These are phyloP conservation scores for Tricholaema leucomelas DNA, from an alignment of 2,113 vertebrate species.

Conservation along the genomic window DNA sequence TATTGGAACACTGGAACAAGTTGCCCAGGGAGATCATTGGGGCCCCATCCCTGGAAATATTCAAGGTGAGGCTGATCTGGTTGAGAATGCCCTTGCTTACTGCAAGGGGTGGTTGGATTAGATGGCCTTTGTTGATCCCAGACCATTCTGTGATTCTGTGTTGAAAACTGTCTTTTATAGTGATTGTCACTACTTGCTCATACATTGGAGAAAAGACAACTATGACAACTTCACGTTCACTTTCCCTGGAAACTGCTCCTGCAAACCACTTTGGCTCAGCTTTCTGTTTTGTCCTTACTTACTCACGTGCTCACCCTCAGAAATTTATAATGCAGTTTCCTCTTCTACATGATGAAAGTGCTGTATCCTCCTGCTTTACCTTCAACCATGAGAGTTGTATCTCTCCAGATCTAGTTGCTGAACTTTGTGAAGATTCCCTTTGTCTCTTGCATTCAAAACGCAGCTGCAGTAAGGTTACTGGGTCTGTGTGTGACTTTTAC, in stretches of 20 bases:
- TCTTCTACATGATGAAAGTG: rapidly evolving
- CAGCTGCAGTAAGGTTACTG: background rate
- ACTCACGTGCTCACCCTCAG: background rate
- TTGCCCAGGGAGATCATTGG: too few relatives aligned
- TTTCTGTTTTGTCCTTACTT: background rate
- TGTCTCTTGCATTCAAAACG: background rate
- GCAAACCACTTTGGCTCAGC: background rate
- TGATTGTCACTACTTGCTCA: background rate
- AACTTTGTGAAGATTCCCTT: background rate
- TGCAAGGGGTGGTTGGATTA: too few relatives aligned
- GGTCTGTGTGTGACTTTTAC: background rate
- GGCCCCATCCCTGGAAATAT: too few relatives aligned
- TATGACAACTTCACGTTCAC: background rate
- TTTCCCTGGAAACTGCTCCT: background rate
- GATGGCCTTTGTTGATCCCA: too few relatives aligned
- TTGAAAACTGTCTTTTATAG: background rate
- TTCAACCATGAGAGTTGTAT: background rate
- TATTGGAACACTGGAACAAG: too few relatives aligned
- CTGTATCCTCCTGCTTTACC: background rate
- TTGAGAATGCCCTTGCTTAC: too few relatives aligned
- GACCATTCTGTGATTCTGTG: too few relatives aligned
- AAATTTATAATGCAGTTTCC: background rate
- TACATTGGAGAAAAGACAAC: background rate
- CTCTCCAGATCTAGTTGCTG: background rate
- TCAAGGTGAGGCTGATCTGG: too few relatives aligned